Evolutionary conservation across 2,113 vertebrate genomes (phyloP).

Genomic region (Calonectris borealis): DNA sequence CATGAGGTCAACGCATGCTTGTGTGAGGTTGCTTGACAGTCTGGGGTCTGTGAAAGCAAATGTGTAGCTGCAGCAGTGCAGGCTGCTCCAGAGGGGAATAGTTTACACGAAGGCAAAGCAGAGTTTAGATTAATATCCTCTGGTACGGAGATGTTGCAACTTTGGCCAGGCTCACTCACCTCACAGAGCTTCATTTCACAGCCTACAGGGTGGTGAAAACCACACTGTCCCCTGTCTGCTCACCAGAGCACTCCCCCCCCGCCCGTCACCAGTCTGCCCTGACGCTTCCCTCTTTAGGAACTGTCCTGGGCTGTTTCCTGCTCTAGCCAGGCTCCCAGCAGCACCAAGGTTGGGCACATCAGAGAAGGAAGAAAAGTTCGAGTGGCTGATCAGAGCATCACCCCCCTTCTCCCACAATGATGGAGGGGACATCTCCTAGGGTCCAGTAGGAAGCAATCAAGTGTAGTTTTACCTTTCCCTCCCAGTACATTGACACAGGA

Average conservation of each 20-base stretch:
- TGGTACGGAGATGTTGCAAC: constrained; percentile 15
- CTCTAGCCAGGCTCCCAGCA: not conserved
- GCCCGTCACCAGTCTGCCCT: not conserved
- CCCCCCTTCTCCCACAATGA: not conserved
- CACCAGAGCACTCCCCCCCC: not conserved
- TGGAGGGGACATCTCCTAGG: not conserved
- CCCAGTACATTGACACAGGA: not conserved
- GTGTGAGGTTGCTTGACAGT: constrained; percentile 50
- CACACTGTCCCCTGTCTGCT: not conserved
- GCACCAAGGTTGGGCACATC: not conserved
- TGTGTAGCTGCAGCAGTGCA: constrained; percentile 16
- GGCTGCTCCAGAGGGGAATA: not conserved
- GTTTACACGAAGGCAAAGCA: constrained; percentile 42
- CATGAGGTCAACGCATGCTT: constrained; percentile 32
- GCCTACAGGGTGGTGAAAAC: not conserved
- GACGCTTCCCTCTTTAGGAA: not conserved
- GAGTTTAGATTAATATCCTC: constrained; percentile 33
- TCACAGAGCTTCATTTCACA: not conserved
- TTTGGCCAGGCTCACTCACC: not conserved
- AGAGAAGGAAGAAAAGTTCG: not conserved
- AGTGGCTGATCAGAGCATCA: not conserved
- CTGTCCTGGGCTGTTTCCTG: not conserved
- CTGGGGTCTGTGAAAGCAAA: constrained; percentile 34
- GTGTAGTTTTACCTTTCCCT: not conserved
- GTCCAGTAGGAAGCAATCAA: not conserved